Base-by-base conservation (phyloP, 2,113 vertebrate species). In the Myrmophylax atrothorax region DNA sequence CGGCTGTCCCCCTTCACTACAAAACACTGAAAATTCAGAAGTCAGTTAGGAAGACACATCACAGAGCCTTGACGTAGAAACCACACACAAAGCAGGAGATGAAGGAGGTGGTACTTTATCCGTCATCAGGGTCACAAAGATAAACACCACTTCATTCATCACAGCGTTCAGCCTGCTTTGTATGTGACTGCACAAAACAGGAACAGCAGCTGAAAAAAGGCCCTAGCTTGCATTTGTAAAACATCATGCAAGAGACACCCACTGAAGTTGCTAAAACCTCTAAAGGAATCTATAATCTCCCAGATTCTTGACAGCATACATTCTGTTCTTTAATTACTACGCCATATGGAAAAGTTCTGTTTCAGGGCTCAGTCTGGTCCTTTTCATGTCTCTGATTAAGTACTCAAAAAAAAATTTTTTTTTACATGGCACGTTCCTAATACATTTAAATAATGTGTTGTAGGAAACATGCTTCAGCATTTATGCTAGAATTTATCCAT, bases 61-160 rank as follows among this genome's bases (percentile, higher is more conserved):
- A 62, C 2, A 0, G 74, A 80, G 35, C 72, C 67, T 90, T 75
- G 47, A 67, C 50, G 83, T 15, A 77, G 75, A 95, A 96, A 80
- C 92, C 94, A 94, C 82, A 91, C 92, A 94, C 84, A 96, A 95
- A 76, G 94, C 67, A 83, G 0, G 63, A 94, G 81, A 83, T 83
- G 79, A 95, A 96, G 93, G 92, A 95, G 87, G 90, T 77, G 72
- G 67, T 91, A 70, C 83, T 88, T 93, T 26, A 86, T 89, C 92
- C n/a, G 0, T 96, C 94, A 96, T 80, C 93, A 1, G 55, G 82
- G 90, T 96, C 91, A 66, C 79, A 67, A 90, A 91, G 92, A 93
- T 92, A 96, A 96, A 94, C 84, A 90, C 67, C 78, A 90, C 92
- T 96, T 97, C 95, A 95, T 93, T 84, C 93, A 96, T 88, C 95